Base-by-base conservation (phyloP, 1,140 invertebrate species). In the Zophobas morio region DNA sequence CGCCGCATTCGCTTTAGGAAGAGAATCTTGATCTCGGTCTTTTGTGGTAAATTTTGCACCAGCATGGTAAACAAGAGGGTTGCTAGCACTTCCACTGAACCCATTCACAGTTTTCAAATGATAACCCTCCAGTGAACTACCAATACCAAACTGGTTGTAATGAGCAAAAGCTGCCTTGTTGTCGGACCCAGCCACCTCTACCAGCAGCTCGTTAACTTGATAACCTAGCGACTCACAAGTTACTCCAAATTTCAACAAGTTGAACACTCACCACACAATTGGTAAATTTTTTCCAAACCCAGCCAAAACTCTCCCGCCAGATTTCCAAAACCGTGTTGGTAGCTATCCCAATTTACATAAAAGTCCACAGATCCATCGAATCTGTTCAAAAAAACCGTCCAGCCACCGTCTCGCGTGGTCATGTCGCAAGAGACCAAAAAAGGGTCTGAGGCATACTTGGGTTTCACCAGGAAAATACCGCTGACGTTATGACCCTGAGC, bases 381-480 rank as follows among this genome's bases (percentile, higher is more conserved):
- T 46, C 92, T 87, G 74, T 90, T 91, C 84, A 92, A 89, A 66
- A 93, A 86, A 73, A 87, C 88, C 37, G 89, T 91, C 92, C 92
- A 93, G 5, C 90, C 91, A 0, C 91, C 91, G 4, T 83, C 74
- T 42, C 80, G 75, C 4, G 88, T 88, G 6, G 86, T 87, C 82
- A 91, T 88, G 40, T 92, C 90, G 81, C 92, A 93, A 20, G 88
- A 86, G 20, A 89, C 91, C 79, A 91, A 90, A 81, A 93, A 92
- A 0, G 91, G 86, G 33, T 57, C 39, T 2, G 54, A 20, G 42
- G 66, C 80, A 66, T 83, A 36, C 37, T 81, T 70, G 3, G 82
- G 81, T 36, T 84, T 80, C 0, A 87, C 82, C 56, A 80, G 75
- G 73, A 87, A 88, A 2, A 89, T 82, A 6, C 87, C 87, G 37